Base-by-base conservation (phyloP, 2,888 invertebrate genomes). In the Apamea anceps region DNA sequence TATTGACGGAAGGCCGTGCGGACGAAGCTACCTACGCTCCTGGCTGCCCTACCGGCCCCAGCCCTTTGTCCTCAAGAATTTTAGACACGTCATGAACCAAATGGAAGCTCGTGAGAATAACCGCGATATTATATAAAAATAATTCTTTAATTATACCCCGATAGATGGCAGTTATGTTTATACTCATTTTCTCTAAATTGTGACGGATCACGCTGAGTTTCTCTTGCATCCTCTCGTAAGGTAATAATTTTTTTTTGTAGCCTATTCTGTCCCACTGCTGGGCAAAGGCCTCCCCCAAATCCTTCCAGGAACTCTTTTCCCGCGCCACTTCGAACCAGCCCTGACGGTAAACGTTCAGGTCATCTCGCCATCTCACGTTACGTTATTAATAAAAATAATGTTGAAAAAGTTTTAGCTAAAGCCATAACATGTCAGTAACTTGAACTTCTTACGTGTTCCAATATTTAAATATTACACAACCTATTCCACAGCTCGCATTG, bases 21-120 rank as follows among this genome's bases (percentile, higher is more conserved):
- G 88, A 73, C 89, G 88, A 87, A 84, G 94, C 95, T 97, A 96
- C 96, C 96, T 96, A 96, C 96, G 94, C 94, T 94, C 93, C 94
- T 90, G 90, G 92, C 91, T 91, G 91, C 93, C 91, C 92, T 91
- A 91, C 92, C 91, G 86, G 84, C 80, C 77, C 42, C 68, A 91
- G 92, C 85, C 93, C 92, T 95, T 96, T 96, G 95, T 96, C 94
- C 94, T 85, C 89, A 91, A 91, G 94, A 94, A 95, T 95, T 96
- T 96, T 94, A 91, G 93, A 93, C 93, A 88, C 94, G 96, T 96
- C 96, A 96, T 94, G 94, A 92, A 93, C 93, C 91, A 94, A 92
- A 94, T 95, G 92, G 93, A 93, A 94, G 91, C 93, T 91, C 92
- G 93, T 93, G 94, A 94, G 95, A 95, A 94, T 94, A 92, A 91